Percentiles rank a stretch among this genome's conserved stretches.
phyloP scores from a whole-genome alignment of 2,888 invertebrate species.

The Tachina fera region DNA sequence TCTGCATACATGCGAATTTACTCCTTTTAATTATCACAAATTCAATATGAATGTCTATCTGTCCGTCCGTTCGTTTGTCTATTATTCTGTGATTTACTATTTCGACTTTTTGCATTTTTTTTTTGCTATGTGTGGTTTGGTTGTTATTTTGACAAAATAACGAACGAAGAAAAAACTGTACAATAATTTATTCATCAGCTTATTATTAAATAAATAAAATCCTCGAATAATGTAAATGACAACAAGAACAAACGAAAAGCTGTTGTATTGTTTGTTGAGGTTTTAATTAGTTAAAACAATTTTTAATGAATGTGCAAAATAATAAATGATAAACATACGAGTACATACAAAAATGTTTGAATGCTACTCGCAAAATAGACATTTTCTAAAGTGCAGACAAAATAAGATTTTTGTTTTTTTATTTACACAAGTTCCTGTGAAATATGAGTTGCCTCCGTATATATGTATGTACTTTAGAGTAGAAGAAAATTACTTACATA shows the following conservation, averaged over 20 bases:
- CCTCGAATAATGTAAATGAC: conserved; percentile 69
- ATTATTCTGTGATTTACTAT: conserved; percentile 49
- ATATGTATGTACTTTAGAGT: neutral
- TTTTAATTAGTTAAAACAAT: conserved; percentile 69
- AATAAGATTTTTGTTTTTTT: conserved; percentile 30
- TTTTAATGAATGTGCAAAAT: conserved; percentile 50
- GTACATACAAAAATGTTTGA: conserved; percentile 24
- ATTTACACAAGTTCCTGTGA: conserved; percentile 2
- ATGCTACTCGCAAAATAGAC: conserved; percentile 26
- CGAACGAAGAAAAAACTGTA: conserved; percentile 26
- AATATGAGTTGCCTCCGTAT: neutral
- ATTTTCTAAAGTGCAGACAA: conserved; percentile 40
- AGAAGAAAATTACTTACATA: neutral
- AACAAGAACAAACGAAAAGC: conserved; percentile 65
- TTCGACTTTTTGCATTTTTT: conserved; percentile 32
- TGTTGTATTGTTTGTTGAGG: conserved; percentile 70
- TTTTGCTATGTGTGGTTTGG: conserved; percentile 36
- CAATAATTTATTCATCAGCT: conserved; percentile 67
- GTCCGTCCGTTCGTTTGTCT: conserved; percentile 22
- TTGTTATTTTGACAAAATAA: conserved; percentile 50
- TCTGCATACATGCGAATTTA: conserved; percentile 55
- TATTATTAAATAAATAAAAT: conserved; percentile 69
- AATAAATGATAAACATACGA: conserved; percentile 20
- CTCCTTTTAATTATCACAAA: conserved; percentile 66
- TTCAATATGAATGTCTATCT: conserved; percentile 16